Evolutionary conservation across 2,113 vertebrate species (phyloP).

Genomic region (Helogale parvula): DNA sequence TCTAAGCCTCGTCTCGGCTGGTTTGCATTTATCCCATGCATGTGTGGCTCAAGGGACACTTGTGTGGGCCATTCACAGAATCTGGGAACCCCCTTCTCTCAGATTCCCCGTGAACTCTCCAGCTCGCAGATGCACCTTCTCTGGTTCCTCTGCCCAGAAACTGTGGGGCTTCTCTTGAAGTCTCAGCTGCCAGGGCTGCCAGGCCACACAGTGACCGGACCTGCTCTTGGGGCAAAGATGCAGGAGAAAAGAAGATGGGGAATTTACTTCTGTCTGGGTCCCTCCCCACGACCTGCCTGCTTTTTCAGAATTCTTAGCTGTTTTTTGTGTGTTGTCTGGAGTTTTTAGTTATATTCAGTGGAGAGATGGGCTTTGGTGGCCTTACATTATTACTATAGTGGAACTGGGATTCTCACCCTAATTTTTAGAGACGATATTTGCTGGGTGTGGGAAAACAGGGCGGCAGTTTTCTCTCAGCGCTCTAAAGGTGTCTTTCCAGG

Average conservation of each 20-base stretch:
- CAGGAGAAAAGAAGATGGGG: neutral
- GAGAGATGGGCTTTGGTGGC: neutral
- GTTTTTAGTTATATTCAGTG: neutral
- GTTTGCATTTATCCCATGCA: neutral
- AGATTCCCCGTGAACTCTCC: neutral
- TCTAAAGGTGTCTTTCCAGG: neutral
- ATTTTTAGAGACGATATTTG: slow-evolving; percentile 39
- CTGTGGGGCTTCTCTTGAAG: neutral
- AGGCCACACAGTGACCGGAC: neutral
- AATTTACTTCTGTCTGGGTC: neutral
- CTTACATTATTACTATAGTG: neutral
- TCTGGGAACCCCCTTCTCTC: neutral
- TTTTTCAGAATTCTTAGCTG: slow-evolving; percentile 5
- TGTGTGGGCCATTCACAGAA: neutral
- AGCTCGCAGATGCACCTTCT: neutral
- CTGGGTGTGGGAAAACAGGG: neutral
- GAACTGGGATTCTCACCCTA: neutral
- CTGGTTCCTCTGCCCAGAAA: neutral
- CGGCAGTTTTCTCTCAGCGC: neutral
- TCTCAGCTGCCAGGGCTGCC: neutral
- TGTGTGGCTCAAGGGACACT: neutral
- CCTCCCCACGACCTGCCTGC: neutral
- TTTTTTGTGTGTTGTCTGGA: neutral
- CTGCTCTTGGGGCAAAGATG: neutral
- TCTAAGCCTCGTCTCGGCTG: neutral